Evolutionary conservation across 2,888 invertebrate species (phyloP).

Genomic region (Pedicia rivosa): DNA sequence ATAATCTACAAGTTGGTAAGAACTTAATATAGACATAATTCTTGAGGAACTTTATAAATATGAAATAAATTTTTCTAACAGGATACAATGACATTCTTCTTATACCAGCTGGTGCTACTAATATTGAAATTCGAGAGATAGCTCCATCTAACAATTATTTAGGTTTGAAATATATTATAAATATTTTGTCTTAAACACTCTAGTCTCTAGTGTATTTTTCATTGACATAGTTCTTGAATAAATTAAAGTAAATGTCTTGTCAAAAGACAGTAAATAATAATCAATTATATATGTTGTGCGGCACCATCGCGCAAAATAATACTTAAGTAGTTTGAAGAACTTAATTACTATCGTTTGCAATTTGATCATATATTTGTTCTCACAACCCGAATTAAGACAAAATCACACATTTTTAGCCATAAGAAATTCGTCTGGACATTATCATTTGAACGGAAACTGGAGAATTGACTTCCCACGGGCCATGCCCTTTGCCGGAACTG

Average conservation of each 20-base stretch:
- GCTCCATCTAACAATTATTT: constrained; percentile 73
- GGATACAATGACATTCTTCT: constrained; percentile 87
- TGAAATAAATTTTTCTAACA: neutral
- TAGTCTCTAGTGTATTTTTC: constrained; percentile 14
- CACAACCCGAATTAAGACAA: too few relatives aligned
- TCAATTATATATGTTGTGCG: too few relatives aligned
- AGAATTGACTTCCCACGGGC: constrained; percentile 79
- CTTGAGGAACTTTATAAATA: neutral
- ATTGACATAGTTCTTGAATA: too few relatives aligned
- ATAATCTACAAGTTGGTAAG: constrained; percentile 57
- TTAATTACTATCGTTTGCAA: too few relatives aligned
- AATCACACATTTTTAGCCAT: too few relatives aligned
- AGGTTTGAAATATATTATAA: neutral
- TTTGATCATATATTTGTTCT: too few relatives aligned
- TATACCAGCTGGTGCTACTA: constrained; percentile 87
- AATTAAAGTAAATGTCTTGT: too few relatives aligned
- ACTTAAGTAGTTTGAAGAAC: too few relatives aligned
- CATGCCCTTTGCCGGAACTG: constrained; percentile 62
- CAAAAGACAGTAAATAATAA: too few relatives aligned
- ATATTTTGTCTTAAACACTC: neutral
- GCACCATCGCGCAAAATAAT: too few relatives aligned
- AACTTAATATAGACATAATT: neutral
- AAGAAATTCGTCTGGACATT: constrained; percentile 64
- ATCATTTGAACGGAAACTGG: constrained; percentile 90
- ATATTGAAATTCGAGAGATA: constrained; percentile 64